phyloP scores from a whole-genome alignment of 2,888 invertebrate genomes.

The Conomelus anceps region DNA sequence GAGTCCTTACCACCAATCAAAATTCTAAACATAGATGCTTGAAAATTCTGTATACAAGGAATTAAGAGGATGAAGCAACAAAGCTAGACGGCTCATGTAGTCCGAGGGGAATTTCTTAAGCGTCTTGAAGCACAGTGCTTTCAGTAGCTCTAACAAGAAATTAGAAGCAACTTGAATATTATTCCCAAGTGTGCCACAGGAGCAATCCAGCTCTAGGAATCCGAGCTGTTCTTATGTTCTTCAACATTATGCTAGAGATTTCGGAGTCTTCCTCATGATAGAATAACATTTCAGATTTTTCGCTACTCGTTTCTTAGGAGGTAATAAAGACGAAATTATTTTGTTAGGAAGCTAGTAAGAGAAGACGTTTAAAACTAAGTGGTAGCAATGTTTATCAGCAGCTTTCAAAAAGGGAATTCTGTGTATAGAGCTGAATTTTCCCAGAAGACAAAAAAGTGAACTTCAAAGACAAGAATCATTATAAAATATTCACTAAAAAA shows the following conservation, averaged over 20 bases:
- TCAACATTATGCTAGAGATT: background rate
- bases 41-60: background rate
- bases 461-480: background rate
- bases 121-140: background rate
- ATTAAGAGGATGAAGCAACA: background rate
- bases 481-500: too few species aligned
- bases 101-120: background rate
- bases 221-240: too few species aligned
- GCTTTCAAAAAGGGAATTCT: background rate
- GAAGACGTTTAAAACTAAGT: background rate
- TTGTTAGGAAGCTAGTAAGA: background rate
- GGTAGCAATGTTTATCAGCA: background rate
- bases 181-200: background rate
- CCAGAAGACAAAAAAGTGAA: background rate
- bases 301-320: background rate
- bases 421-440: background rate
- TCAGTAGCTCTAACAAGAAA: background rate
- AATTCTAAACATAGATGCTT: background rate
- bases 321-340: background rate
- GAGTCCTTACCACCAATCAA: too few species aligned
- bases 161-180: background rate
- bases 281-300: background rate
- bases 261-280: background rate
- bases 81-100: background rate
- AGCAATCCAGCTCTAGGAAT: background rate